Evolutionary conservation across 2,113 vertebrate species (phyloP), one percentile per base, ranked within the genome.

Genomic region (Channa argus): DNA sequence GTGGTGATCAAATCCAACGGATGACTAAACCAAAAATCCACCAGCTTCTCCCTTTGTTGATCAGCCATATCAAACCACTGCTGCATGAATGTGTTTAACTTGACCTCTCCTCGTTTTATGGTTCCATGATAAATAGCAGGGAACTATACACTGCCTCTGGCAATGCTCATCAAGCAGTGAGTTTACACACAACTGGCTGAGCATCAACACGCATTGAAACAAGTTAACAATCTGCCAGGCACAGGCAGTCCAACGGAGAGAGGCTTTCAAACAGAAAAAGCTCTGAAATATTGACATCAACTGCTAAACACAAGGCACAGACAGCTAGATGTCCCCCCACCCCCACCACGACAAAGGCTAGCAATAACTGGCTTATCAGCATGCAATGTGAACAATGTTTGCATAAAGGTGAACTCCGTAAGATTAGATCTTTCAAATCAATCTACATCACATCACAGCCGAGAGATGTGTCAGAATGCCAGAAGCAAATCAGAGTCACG

Each of bases 41-140:
- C 24, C 1, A 24, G 24, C 24, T 24, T 24, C 24, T 24, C 24
- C 24, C 24, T 24, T 24, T 24, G 24, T 24, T 24, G 24, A 24
- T 24, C 24, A 24, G 24, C 24, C 24, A 24, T 24, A 24, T 24
- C 24, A 24, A 24, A 24, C 24, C 24, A 24, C 24, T 24, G 24
- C 24, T 24, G 24, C 24, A 24, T 24, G 24, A 24, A 24, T 24
- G 24, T 24, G 24, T 24, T 24, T 24, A 24, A 24, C 24, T 24
- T 24, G 24, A 24, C 76, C 55, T 75, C 39, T 50, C 73, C 56
- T 71, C 8, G n/a, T 69, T 76, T 55, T 49, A 59, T 60, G 68
- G 41, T 11, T 60, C 38, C 33, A 34, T 53, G 41, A 14, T 11
- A 47, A 71, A 59, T 62, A 5, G 45, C 49, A 33, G 36, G 8